A percentile compares a stretch with the other conserved stretches of the same genome.
Evolutionary conservation across 2,113 vertebrate species (phyloP).

Genomic region (Canis aureus): DNA sequence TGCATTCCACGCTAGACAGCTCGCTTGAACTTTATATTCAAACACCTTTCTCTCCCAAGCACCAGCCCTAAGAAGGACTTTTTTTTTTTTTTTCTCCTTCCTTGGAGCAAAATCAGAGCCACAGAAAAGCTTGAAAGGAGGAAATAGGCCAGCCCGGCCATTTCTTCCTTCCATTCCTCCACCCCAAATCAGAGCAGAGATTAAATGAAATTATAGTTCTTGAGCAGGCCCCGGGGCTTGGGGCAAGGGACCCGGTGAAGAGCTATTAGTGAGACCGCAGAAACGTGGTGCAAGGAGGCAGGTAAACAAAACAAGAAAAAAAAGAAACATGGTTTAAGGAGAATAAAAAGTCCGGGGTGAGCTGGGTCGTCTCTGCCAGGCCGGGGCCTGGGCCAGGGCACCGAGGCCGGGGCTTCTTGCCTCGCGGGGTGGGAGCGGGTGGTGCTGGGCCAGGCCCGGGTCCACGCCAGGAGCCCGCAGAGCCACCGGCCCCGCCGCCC

Average conservation of each 20-base stretch:
- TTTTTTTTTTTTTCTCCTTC: not conserved
- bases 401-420: not conserved
- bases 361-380: not conserved
- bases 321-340: not conserved
- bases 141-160: not conserved
- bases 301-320: not conserved
- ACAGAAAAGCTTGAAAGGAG: not conserved
- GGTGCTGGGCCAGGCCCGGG: not conserved
- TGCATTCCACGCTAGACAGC: not conserved
- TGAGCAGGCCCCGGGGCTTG: not conserved
- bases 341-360: not conserved
- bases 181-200: not conserved
- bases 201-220: not conserved
- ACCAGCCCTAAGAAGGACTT: not conserved
- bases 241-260: not conserved
- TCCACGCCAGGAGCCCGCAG: not conserved
- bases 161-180: not conserved
- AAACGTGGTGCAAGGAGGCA: not conserved
- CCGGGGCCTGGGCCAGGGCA: not conserved
- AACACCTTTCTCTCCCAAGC: not conserved
- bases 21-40: not conserved
- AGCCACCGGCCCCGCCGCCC: not conserved
- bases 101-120: not conserved
- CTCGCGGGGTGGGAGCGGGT: not conserved
- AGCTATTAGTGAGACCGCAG: not conserved